Percentiles rank a stretch among this genome's conserved stretches.
phyloP scores from a whole-genome alignment of 2,797 vertebrate species.

The Gallirallus australis region DNA sequence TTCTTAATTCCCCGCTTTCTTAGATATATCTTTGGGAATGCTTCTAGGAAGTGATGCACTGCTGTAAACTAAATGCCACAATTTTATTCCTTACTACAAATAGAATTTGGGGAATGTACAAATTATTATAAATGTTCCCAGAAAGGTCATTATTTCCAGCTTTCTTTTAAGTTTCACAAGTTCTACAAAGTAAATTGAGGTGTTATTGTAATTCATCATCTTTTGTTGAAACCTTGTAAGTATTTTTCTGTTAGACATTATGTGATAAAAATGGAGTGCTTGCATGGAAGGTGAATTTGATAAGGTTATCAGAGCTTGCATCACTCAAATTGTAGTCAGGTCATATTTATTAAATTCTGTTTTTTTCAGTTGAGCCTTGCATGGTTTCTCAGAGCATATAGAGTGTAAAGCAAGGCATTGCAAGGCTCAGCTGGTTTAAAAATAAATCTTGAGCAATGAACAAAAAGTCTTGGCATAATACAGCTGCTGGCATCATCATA shows the following conservation, averaged over 20 bases:
- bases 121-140: background rate
- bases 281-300: background rate
- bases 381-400: background rate
- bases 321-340: background rate
- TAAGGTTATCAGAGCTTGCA: background rate
- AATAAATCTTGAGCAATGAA: conserved; percentile 37
- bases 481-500: background rate
- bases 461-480: background rate
- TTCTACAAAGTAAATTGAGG: background rate
- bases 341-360: background rate
- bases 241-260: background rate
- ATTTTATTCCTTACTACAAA: background rate
- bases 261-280: background rate
- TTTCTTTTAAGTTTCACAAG: background rate
- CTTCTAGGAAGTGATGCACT: background rate
- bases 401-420: background rate
- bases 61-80: background rate
- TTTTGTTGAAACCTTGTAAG: background rate
- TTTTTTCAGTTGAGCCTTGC: conserved; percentile 2
- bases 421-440: conserved; percentile 5
- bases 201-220: background rate
- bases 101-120: background rate
- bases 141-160: background rate
- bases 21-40: background rate
- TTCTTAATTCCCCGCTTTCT: background rate